Evolutionary conservation across 2,888 invertebrate species (phyloP), one percentile per base, ranked within the genome.

Genomic region (Allacma fusca): DNA sequence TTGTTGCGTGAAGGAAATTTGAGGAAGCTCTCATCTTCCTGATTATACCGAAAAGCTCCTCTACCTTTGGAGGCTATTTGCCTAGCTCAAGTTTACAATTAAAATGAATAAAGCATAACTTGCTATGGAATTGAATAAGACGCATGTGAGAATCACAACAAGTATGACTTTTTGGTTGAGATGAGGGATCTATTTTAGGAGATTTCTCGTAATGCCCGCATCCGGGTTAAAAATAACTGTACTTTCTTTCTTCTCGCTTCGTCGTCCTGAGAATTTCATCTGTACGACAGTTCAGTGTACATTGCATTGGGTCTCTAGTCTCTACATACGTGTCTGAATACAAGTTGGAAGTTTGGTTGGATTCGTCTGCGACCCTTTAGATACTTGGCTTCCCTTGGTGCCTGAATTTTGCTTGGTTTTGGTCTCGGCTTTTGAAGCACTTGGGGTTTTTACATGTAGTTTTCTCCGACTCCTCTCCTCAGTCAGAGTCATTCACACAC

Each of bases 201-300:
- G 78, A 78, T 80, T 79, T 82, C 78, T 77, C 76, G 75, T 81
- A 82, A 79, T 82, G 80, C 82, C 80, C 82, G 80, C 81, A 82
- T 81, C 80, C 80, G 79, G 80, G 81, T 80, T 82, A 82, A 81
- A 81, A 82, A 82, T 82, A 82, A 79, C 77, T 43, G 29, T 69
- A 70, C 79, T 75, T 72, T 77, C 79, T 79, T 75, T 77, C 77
- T 57, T 72, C 69, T 68, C 73, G 67, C 78, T 78, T 71, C 71
- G 75, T 68, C 70, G 26, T 68, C 70, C n/a, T 62, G 62, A 62
- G 62, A 19, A 24, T 21, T n/a, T 62, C 26, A 50, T 62, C 24
- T 62, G 62, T 62, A 62, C 23, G 13, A 24, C 23, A 62, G 62
- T 50, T 34, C 50, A 50, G 62, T 62, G 23, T 23, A 24, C 62